Conservation (phyloP, 2,113 vertebrate species). For the Cichladusa arquata region DNA sequence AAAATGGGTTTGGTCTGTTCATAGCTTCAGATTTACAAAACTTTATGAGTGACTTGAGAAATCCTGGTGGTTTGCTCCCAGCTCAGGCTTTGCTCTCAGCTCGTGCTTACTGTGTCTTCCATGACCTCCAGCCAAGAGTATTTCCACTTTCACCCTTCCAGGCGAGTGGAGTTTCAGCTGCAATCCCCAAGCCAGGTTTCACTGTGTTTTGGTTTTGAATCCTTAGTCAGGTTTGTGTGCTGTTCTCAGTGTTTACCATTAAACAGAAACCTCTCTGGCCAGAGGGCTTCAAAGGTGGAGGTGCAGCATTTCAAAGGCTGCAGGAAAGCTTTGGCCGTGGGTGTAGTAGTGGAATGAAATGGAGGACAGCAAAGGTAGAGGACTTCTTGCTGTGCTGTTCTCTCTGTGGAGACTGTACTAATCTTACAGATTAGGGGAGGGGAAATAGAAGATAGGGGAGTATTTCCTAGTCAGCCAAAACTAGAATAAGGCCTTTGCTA, state of each 20-base stretch:
- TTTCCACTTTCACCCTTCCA: slow-evolving; percentile 16
- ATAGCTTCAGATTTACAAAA: not conserved
- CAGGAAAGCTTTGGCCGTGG: not conserved
- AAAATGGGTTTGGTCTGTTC: not conserved
- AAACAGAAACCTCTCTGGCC: slow-evolving; percentile 4
- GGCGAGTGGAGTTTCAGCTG: not conserved
- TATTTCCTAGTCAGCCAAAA: not conserved
- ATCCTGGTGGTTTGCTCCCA: not conserved
- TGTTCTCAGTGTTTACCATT: not conserved
- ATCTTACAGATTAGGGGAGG: not conserved
- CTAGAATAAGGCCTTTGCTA: not conserved
- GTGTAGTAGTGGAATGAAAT: not conserved
- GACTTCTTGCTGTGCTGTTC: not conserved
- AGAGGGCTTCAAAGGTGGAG: not conserved
- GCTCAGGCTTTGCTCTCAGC: not conserved
- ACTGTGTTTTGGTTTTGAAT: slow-evolving; percentile 13
- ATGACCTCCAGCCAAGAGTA: not conserved
- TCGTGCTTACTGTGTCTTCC: not conserved
- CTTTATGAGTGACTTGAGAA: not conserved
- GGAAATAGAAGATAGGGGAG: not conserved
- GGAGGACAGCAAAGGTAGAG: not conserved
- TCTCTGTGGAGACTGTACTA: not conserved
- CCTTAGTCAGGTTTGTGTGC: slow-evolving; percentile 22
- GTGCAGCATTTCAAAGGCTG: slow-evolving; percentile 8
- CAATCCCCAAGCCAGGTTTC: not conserved